Percentiles rank a stretch among this genome's conserved stretches.
phyloP scores from a whole-genome alignment of 2,113 vertebrate species.

The Cochlearius cochlearius region DNA sequence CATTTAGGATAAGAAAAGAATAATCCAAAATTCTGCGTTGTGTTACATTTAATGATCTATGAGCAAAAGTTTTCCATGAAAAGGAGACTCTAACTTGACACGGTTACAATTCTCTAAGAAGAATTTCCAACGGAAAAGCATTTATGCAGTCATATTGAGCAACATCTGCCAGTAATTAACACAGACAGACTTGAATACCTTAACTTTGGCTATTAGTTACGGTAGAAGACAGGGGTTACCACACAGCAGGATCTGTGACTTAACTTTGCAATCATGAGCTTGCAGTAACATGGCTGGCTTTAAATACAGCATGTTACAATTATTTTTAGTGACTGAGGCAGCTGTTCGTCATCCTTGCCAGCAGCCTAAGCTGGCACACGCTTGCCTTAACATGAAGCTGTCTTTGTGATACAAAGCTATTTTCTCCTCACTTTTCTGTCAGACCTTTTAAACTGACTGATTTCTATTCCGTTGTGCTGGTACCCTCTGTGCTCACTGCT shows the following conservation, averaged over 20 bases:
- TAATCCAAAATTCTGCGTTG: neutral
- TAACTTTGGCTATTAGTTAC: neutral
- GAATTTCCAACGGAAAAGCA: neutral
- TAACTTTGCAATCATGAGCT: neutral
- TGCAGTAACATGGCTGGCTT: neutral
- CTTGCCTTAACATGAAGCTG: neutral
- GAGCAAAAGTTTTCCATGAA: neutral
- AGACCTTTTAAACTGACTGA: neutral
- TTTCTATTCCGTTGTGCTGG: neutral
- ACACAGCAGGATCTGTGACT: neutral
- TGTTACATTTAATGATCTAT: neutral
- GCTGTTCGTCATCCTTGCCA: neutral
- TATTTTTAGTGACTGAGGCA: neutral
- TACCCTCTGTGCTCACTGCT: neutral
- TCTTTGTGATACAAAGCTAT: neutral
- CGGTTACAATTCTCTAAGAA: neutral
- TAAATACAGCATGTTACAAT: neutral
- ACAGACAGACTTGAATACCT: neutral
- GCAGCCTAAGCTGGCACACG: neutral
- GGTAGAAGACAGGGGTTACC: neutral
- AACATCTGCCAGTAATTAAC: neutral
- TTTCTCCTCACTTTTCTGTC: neutral
- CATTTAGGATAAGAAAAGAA: neutral
- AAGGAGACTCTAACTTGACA: neutral
- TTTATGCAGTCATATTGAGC: neutral